Percentiles rank a stretch among this genome's conserved stretches.
Evolutionary conservation across 2,113 vertebrate species (phyloP).

Genomic region (Rhinolophus sinicus): DNA sequence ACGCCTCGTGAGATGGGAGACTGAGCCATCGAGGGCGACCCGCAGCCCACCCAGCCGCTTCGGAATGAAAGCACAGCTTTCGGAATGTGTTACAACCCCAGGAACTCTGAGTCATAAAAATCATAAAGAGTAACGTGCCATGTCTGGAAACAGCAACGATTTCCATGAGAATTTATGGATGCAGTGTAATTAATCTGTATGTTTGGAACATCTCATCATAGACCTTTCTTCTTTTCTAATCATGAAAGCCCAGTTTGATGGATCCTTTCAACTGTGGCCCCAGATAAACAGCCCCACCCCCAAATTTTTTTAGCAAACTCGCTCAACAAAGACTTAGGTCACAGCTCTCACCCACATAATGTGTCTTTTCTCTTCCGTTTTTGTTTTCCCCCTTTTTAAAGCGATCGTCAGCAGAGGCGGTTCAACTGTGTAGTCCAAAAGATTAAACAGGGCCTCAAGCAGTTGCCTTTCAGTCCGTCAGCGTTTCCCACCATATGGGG

Average conservation of each 20-base stretch:
- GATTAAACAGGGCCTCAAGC: not conserved
- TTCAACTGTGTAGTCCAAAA: not conserved
- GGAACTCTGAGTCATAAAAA: conserved; percentile 75
- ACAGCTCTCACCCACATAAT: not conserved
- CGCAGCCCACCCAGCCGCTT: not conserved
- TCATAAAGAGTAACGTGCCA: conserved; percentile 78
- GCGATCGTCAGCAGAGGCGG: not conserved
- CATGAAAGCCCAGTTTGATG: not conserved
- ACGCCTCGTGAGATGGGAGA: accelerated
- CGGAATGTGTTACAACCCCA: conserved; percentile 60
- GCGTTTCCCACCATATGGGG: accelerated
- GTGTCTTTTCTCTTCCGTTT: not conserved
- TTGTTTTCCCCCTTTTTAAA: not conserved
- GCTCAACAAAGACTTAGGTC: not conserved
- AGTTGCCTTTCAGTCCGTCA: not conserved
- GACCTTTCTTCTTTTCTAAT: not conserved
- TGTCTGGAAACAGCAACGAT: conserved; percentile 75
- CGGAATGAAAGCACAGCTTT: conserved; percentile 30
- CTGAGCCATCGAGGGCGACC: accelerated
- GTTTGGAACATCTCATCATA: not conserved
- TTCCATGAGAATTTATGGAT: conserved; percentile 57
- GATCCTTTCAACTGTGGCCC: not conserved
- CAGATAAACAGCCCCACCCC: not conserved
- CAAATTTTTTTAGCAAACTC: not conserved
- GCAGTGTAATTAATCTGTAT: conserved; percentile 32